phyloP scores from a whole-genome alignment of 2,797 vertebrate species.

The Iguana delicatissima region DNA sequence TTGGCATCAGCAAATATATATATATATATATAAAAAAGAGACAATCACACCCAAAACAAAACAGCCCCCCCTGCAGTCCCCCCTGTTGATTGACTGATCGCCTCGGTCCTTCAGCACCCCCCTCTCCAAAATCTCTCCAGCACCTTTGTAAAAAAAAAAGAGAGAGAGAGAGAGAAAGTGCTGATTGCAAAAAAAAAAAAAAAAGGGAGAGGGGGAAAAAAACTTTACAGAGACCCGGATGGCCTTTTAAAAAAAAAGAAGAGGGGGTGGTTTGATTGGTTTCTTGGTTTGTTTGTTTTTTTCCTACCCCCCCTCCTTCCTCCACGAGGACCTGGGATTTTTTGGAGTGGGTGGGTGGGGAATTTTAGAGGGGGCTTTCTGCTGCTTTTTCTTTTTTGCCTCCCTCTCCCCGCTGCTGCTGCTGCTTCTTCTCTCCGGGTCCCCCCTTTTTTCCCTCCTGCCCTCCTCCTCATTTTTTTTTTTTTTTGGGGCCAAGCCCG shows the following conservation, averaged over 20 bases:
- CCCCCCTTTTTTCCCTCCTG: slow-evolving; percentile 65
- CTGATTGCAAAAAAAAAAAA: slow-evolving; percentile 79
- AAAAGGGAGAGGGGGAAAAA: not conserved
- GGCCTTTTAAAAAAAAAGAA: slow-evolving; percentile 59
- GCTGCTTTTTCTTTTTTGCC: slow-evolving; percentile 48
- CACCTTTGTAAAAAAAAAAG: not conserved
- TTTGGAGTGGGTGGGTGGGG: not conserved
- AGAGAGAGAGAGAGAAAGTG: slow-evolving; percentile 57
- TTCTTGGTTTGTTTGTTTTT: not conserved
- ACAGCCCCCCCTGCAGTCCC: too few species aligned
- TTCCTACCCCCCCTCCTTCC: too few species aligned
- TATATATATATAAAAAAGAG: not conserved
- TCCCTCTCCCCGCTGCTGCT: slow-evolving; percentile 55
- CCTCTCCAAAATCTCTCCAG: not conserved
- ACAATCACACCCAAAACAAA: not conserved
- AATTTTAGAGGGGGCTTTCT: not conserved
- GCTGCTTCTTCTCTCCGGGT: too few species aligned
- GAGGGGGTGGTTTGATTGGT: not conserved
- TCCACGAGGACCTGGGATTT: not conserved
- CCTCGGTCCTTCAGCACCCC: not conserved
- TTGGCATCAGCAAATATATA: not conserved
- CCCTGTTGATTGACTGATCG: not conserved
- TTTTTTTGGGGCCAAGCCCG: not conserved
- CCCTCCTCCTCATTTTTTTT: not conserved
- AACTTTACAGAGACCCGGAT: slow-evolving; percentile 79